Conservation (phyloP, 2,888 invertebrate species). For the Orthosia gracilis region DNA sequence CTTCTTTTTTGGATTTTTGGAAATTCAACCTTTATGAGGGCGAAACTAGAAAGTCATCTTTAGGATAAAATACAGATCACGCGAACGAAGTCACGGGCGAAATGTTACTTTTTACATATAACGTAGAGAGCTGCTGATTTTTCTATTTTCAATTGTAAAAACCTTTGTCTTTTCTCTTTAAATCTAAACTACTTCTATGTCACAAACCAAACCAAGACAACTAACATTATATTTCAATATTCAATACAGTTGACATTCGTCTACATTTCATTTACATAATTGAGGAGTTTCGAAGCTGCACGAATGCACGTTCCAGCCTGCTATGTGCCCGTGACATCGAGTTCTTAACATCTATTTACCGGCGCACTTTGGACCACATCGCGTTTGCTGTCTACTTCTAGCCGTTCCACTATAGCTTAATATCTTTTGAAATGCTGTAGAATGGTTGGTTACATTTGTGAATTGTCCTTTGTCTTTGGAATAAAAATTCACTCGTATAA, state of each 20-base stretch:
- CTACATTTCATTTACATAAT: constrained; percentile 25
- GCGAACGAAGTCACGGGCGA: no score
- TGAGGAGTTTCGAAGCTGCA: constrained; percentile 17
- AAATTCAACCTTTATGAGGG: no score
- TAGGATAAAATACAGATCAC: no score
- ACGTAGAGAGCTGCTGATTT: not conserved
- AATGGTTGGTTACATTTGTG: not conserved
- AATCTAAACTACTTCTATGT: not conserved
- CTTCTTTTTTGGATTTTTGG: no score
- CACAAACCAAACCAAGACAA: not conserved
- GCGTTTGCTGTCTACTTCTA: constrained; percentile 19
- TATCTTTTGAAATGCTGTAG: constrained; percentile 4
- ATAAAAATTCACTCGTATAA: not conserved
- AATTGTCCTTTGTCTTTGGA: not conserved
- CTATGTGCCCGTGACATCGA: constrained; percentile 23
- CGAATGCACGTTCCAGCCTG: not conserved
- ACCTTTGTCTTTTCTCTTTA: not conserved
- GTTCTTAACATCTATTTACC: constrained; percentile 28
- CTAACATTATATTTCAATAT: constrained; percentile 11
- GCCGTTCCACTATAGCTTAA: constrained; percentile 15
- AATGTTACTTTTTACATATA: no score
- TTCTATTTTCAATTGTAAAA: not conserved
- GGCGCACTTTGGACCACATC: constrained; percentile 20
- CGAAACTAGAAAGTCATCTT: no score
- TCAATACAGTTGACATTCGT: constrained; percentile 4